phyloP scores from a whole-genome alignment of 2,797 vertebrate genomes.

The Cuniculus paca region DNA sequence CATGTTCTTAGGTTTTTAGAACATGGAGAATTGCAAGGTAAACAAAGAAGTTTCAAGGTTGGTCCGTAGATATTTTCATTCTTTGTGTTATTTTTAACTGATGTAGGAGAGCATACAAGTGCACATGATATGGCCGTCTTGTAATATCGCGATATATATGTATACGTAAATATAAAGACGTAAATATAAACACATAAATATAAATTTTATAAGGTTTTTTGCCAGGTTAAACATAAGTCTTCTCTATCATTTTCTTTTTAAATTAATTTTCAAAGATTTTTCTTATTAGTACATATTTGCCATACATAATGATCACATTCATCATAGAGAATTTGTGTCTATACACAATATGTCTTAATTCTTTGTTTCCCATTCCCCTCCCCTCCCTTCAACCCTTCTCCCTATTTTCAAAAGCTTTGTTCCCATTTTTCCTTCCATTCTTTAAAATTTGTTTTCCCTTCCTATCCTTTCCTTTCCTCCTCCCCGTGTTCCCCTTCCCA shows the following conservation, averaged over 20 bases:
- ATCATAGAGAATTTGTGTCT: no score
- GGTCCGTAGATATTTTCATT: not conserved
- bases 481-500: no score
- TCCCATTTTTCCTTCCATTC: not conserved
- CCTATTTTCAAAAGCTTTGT: not conserved
- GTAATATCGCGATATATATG: not conserved
- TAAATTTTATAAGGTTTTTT: not conserved
- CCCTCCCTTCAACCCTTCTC: not conserved
- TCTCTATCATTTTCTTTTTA: not conserved
- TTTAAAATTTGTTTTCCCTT: not conserved
- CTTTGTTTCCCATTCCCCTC: no score
- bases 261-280: not conserved
- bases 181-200: not conserved
- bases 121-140: not conserved
- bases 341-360: no score
- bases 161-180: not conserved
- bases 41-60: not conserved
- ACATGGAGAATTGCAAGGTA: not conserved
- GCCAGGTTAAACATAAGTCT: not conserved
- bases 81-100: not conserved
- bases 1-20: not conserved
- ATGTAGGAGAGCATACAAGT: not conserved
- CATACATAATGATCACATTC: no score
- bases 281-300: not conserved
- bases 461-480: not conserved